phyloP scores from a whole-genome alignment of 2,888 invertebrate species.

The Rosalia funebris region DNA sequence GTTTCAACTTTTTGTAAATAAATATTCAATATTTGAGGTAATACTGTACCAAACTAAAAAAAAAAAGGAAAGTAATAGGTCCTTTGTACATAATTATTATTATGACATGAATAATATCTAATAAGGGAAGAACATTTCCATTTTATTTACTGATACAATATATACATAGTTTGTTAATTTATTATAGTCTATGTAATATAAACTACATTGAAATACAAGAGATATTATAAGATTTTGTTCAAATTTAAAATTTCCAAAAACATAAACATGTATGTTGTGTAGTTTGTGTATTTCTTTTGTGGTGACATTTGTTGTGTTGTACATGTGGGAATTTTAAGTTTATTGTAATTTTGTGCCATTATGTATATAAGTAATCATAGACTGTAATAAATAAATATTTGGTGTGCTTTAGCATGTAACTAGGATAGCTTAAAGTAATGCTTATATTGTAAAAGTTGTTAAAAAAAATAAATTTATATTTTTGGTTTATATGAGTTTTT shows the following conservation, averaged over 20 bases:
- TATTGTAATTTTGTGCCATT: constrained; percentile 25
- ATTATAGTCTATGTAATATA: constrained; percentile 20
- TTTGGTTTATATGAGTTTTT: constrained; percentile 24
- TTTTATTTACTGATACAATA: too few relatives aligned
- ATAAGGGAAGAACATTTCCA: not conserved
- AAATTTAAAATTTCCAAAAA: constrained; percentile 7
- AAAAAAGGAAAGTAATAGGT: too few relatives aligned
- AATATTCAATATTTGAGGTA: not conserved
- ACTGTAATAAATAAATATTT: constrained; percentile 28
- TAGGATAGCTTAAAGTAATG: constrained; percentile 18
- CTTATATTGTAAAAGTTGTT: constrained; percentile 28
- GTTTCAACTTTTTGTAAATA: constrained; percentile 6
- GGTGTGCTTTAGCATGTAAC: constrained; percentile 34
- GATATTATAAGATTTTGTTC: not conserved
- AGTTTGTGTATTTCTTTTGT: too few relatives aligned
- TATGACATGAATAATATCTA: not conserved
- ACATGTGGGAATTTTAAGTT: constrained; percentile 24
- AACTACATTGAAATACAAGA: not conserved
- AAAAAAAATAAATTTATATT: constrained; percentile 36
- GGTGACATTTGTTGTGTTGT: too few relatives aligned
- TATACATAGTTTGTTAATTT: constrained; percentile 26
- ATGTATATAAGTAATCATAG: constrained; percentile 22
- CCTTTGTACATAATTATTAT: not conserved
- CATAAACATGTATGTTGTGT: too few relatives aligned
- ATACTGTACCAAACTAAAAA: not conserved